phyloP scores from a whole-genome alignment of 2,797 vertebrate species.

The Epinephelus malabaricus region DNA sequence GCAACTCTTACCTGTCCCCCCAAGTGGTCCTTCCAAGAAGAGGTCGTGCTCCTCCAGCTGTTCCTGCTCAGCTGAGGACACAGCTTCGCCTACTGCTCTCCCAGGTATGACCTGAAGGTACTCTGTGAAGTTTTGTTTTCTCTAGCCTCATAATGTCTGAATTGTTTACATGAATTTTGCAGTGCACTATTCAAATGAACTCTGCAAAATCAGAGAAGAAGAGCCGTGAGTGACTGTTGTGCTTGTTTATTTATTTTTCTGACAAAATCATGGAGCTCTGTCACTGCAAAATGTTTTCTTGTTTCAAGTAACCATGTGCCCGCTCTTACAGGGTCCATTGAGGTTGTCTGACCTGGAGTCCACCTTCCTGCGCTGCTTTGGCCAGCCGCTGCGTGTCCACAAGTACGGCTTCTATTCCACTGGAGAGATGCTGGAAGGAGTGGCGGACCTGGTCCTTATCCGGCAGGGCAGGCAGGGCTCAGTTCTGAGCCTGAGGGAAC shows the following conservation, averaged over 20 bases:
- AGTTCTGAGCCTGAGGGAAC: slow-evolving; percentile 84
- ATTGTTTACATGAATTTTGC: not conserved
- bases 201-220: not conserved
- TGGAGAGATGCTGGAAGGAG: slow-evolving; percentile 86
- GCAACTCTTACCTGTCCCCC: slow-evolving; percentile 1
- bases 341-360: slow-evolving; percentile 88
- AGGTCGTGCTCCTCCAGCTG: slow-evolving; percentile 70
- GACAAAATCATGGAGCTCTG: not conserved
- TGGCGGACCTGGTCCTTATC: slow-evolving; percentile 85
- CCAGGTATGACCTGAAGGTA: slow-evolving; percentile 66
- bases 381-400: slow-evolving; percentile 82
- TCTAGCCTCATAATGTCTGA: not conserved
- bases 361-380: slow-evolving; percentile 85
- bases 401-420: slow-evolving; percentile 91
- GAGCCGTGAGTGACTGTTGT: too few species aligned
- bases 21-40: slow-evolving; percentile 75
- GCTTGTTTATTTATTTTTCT: not conserved
- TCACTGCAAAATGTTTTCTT: not conserved
- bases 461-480: slow-evolving; percentile 88
- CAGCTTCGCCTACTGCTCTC: slow-evolving; percentile 90
- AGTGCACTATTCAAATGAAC: not conserved
- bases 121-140: not conserved
- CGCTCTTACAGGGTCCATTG: slow-evolving; percentile 83
- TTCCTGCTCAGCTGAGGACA: slow-evolving; percentile 87
- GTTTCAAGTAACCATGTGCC: not conserved